Evolutionary conservation across 2,797 vertebrate species (phyloP).

Genomic region (Esox lucius): DNA sequence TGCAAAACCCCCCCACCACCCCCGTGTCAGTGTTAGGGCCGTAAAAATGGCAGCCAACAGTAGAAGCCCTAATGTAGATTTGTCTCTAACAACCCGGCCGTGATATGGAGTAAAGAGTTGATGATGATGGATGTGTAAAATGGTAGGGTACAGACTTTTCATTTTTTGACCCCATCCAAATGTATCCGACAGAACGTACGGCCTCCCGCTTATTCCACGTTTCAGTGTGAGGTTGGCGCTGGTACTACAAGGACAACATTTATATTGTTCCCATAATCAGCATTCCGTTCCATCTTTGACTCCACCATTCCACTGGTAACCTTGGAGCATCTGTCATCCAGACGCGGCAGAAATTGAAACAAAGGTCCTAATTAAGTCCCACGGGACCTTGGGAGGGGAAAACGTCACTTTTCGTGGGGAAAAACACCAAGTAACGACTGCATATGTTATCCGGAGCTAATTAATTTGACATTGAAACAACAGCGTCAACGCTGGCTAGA

Average conservation of each 20-base stretch:
- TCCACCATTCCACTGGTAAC: slow-evolving; percentile 20
- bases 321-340: slow-evolving; percentile 30
- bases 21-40: slow-evolving; percentile 38
- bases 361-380: slow-evolving; percentile 33
- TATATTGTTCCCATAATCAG: slow-evolving; percentile 4
- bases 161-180: background rate
- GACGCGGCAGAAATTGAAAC: slow-evolving; percentile 27
- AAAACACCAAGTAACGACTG: slow-evolving; percentile 33
- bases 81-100: background rate
- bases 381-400: slow-evolving; percentile 7
- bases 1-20: slow-evolving; percentile 13
- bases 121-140: background rate
- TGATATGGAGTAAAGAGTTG: background rate
- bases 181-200: background rate
- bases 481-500: slow-evolving; percentile 17
- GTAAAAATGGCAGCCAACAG: slow-evolving; percentile 43
- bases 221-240: background rate
- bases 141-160: background rate
- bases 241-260: background rate
- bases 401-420: slow-evolving; percentile 23
- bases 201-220: background rate
- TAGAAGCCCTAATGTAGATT: slow-evolving; percentile 3
- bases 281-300: slow-evolving; percentile 4
- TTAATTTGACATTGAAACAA: slow-evolving; percentile 41
- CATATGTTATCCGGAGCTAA: slow-evolving; percentile 41